Conservation (phyloP, 2,113 vertebrate genomes). For the Cyphomyrus plagiostoma region DNA sequence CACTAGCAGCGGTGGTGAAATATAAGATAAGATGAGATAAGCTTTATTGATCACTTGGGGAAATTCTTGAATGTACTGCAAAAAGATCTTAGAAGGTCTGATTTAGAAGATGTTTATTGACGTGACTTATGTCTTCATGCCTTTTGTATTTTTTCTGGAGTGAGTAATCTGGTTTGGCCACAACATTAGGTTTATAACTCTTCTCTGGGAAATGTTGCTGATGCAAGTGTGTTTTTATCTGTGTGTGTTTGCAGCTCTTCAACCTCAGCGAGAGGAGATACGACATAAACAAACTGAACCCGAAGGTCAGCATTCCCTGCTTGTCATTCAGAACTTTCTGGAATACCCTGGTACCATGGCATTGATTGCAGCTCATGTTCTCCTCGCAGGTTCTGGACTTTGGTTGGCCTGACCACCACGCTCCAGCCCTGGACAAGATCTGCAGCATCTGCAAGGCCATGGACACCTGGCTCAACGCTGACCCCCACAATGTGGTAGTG, state of each 20-base stretch:
- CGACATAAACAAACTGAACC: conserved; percentile 81
- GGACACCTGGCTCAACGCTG: conserved; percentile 90
- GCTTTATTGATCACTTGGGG: background rate
- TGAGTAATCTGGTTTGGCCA: background rate
- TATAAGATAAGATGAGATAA: background rate
- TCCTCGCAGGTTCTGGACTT: conserved; percentile 82
- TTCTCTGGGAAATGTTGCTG: background rate
- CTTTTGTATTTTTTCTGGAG: background rate
- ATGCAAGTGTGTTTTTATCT: background rate
- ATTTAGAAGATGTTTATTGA: background rate
- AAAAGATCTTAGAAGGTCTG: background rate
- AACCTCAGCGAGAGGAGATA: conserved; percentile 88
- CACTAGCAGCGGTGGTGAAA: background rate
- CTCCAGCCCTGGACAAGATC: conserved; percentile 92
- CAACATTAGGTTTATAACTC: background rate
- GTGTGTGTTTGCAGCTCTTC: conserved; percentile 70
- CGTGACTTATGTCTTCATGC: background rate
- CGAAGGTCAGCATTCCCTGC: conserved; percentile 69
- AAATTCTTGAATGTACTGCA: background rate
- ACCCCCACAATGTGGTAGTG: conserved; percentile 84
- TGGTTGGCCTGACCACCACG: conserved; percentile 93
- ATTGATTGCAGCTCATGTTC: background rate
- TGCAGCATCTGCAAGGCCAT: conserved; percentile 98
- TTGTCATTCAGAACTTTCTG: background rate
- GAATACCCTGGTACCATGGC: background rate